A percentile compares a stretch with the other conserved stretches of the same genome.
phyloP scores from a whole-genome alignment of 1,140 invertebrate genomes.

The Hestina assimilis region DNA sequence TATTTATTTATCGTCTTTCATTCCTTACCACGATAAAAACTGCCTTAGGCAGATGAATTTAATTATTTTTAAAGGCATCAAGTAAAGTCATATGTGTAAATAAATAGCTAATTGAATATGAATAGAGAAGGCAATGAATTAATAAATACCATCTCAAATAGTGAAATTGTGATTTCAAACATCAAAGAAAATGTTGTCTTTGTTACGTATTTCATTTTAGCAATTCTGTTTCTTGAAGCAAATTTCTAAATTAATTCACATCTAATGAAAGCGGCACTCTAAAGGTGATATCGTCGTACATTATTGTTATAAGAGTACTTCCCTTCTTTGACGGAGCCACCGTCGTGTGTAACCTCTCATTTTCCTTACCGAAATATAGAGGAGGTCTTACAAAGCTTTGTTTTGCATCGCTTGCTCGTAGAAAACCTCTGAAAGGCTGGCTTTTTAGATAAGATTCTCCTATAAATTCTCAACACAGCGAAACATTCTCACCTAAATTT shows the following conservation, averaged over 20 bases:
- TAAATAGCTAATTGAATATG: too few relatives aligned
- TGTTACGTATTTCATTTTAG: background rate
- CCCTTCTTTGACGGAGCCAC: slow-evolving; percentile 58
- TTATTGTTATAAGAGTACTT: slow-evolving; percentile 71
- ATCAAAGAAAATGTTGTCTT: background rate
- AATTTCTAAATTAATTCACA: slow-evolving; percentile 20
- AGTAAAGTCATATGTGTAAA: too few relatives aligned
- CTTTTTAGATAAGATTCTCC: slow-evolving; percentile 75
- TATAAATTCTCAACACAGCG: slow-evolving; percentile 66
- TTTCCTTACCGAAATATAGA: slow-evolving; percentile 75
- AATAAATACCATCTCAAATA: too few relatives aligned
- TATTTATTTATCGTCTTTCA: too few relatives aligned
- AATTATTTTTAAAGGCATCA: too few relatives aligned
- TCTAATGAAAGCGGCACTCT: slow-evolving; percentile 4
- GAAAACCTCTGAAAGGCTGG: slow-evolving; percentile 65
- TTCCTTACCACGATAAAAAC: too few relatives aligned
- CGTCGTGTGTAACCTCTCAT: slow-evolving; percentile 68
- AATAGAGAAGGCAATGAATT: too few relatives aligned
- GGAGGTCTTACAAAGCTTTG: slow-evolving; percentile 72
- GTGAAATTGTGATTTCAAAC: background rate
- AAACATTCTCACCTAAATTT: slow-evolving; percentile 60
- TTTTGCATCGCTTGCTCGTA: slow-evolving; percentile 66
- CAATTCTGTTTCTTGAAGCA: slow-evolving; percentile 9
- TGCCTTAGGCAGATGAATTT: too few relatives aligned
- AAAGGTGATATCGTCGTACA: slow-evolving; percentile 39